Conservation (phyloP, 2,113 vertebrate genomes). For the Corythornis madagascariensis region DNA sequence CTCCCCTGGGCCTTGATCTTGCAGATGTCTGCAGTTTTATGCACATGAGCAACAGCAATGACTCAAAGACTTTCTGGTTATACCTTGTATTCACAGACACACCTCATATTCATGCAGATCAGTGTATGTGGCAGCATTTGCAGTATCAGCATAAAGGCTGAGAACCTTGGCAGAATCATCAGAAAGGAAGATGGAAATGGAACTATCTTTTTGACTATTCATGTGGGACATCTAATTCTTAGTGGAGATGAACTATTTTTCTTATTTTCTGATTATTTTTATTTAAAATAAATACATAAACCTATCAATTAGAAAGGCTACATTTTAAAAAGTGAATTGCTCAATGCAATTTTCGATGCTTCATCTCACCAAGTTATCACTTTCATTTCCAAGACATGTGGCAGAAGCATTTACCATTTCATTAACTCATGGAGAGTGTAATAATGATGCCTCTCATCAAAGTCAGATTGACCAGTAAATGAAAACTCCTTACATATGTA, state of each 20-base stretch:
- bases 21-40: not conserved
- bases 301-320: not conserved
- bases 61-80: not conserved
- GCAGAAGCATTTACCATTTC: slow-evolving; percentile 39
- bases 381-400: not conserved
- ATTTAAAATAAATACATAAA: not conserved
- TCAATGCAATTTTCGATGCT: not conserved
- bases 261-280: too few species aligned
- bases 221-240: not conserved
- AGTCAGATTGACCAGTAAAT: slow-evolving; percentile 32
- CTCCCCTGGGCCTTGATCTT: not conserved
- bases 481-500: not conserved
- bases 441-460: slow-evolving; percentile 18
- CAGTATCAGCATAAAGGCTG: not conserved
- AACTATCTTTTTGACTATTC: not conserved
- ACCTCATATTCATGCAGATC: not conserved
- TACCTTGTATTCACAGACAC: not conserved
- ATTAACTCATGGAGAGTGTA: slow-evolving; percentile 1
- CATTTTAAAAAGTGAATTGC: not conserved
- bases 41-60: not conserved
- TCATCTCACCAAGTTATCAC: not conserved
- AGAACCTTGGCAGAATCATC: not conserved
- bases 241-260: not conserved
- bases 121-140: not conserved
- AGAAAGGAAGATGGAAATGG: not conserved